These are phyloP conservation scores for Griposia aprilina DNA, from an alignment of 2,888 invertebrate species.

Conservation along the genomic window DNA sequence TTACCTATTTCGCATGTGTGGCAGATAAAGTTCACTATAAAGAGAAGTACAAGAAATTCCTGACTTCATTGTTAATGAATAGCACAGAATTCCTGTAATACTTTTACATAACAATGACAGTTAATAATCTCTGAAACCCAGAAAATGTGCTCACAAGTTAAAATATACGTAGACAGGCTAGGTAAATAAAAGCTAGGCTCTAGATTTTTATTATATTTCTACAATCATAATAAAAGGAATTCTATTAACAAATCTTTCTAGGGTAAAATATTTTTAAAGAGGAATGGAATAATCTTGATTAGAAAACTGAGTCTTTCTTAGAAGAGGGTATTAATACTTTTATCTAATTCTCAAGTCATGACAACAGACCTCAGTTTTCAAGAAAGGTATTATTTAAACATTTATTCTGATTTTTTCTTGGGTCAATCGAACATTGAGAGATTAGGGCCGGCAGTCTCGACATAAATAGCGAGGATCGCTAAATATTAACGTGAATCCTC, in stretches of 20 bases:
- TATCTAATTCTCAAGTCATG: not conserved
- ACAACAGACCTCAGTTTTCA: not conserved
- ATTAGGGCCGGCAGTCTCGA: too few species aligned
- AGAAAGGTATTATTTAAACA: not conserved
- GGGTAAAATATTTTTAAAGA: constrained; percentile 2
- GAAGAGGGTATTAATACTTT: not conserved
- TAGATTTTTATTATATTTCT: constrained; percentile 21
- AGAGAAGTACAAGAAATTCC: not conserved
- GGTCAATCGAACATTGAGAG: not conserved
- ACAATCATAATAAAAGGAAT: constrained; percentile 28
- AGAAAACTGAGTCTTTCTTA: constrained; percentile 1
- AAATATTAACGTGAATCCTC: too few species aligned
- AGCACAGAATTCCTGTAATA: constrained; percentile 11
- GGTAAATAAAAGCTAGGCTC: constrained; percentile 1
- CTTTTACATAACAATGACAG: constrained; percentile 30
- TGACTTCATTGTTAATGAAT: constrained; percentile 18
- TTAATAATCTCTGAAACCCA: constrained; percentile 19
- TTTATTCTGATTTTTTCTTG: not conserved
- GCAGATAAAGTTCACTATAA: not conserved
- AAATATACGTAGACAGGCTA: constrained; percentile 24
- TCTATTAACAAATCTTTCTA: constrained; percentile 19
- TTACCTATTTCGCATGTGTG: not conserved
- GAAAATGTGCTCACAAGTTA: constrained; percentile 20
- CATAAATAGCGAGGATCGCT: too few species aligned
- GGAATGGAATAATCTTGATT: constrained; percentile 13